A percentile compares a stretch with the other conserved stretches of the same genome.
Evolutionary conservation across 92 coral and sea anemone genomes (phyloP).

Genomic region (Epizoanthus fatuus): DNA sequence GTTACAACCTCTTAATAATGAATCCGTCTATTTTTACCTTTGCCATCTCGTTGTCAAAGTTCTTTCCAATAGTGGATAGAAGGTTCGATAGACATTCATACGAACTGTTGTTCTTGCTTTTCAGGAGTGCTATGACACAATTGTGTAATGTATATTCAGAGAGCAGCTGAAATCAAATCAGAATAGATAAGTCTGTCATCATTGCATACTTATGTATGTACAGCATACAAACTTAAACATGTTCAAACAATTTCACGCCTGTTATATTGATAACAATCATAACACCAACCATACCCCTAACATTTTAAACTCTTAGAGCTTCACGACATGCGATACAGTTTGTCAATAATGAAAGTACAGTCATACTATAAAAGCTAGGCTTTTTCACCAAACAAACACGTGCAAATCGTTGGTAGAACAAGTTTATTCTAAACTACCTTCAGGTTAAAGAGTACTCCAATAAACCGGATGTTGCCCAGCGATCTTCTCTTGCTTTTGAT

Average conservation of each 20-base stretch:
- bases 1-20: too few relatives aligned
- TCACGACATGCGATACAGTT: too few relatives aligned
- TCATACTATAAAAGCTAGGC: too few relatives aligned
- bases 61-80: conserved; percentile 90
- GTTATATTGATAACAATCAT: too few relatives aligned
- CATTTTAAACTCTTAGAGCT: too few relatives aligned
- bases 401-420: background rate
- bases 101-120: conserved; percentile 83
- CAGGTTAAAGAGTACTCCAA: conserved; percentile 90
- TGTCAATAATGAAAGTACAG: too few relatives aligned
- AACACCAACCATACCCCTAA: too few relatives aligned
- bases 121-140: conserved; percentile 83
- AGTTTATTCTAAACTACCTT: conserved; percentile 60
- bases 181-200: too few relatives aligned
- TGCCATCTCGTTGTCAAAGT: conserved; percentile 83
- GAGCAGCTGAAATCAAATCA: conserved; percentile 61
- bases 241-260: too few relatives aligned
- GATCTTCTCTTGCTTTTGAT: conserved; percentile 74
- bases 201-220: too few relatives aligned
- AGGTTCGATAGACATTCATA: conserved; percentile 89
- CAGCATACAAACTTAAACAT: too few relatives aligned
- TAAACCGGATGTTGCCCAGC: conserved; percentile 89
- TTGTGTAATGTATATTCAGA: conserved; percentile 93
- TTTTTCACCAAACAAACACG: too few relatives aligned
- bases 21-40: conserved; percentile 57